phyloP scores from a whole-genome alignment of 2,797 vertebrate genomes.

The Enteromius trimaculatus region DNA sequence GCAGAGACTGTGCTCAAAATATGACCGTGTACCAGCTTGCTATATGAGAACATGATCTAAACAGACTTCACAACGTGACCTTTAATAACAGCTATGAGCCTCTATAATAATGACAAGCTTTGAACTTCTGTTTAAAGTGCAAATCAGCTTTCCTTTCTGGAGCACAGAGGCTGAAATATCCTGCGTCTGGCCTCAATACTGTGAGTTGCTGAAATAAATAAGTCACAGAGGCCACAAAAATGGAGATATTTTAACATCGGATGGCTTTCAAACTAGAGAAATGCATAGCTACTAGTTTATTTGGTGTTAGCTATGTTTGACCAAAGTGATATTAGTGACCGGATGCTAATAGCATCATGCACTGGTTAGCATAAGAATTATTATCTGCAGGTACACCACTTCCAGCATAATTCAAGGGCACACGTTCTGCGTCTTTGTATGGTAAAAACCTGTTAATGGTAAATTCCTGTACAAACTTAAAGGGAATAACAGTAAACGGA shows the following conservation, averaged over 20 bases:
- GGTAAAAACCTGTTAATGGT: too few relatives aligned
- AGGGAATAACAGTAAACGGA: too few relatives aligned
- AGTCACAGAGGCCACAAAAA: neutral
- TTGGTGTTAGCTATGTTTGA: neutral
- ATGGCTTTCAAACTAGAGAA: neutral
- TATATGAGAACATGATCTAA: neutral
- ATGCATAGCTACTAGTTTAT: neutral
- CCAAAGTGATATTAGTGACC: neutral
- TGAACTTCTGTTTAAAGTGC: conserved; percentile 14
- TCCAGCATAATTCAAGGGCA: neutral
- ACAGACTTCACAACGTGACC: neutral
- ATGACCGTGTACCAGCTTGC: neutral
- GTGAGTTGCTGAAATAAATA: neutral
- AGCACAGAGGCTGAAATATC: neutral
- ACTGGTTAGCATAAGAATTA: neutral
- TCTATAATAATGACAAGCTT: neutral
- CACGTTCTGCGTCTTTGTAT: neutral
- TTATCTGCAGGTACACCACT: too few relatives aligned
- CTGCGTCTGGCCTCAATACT: neutral
- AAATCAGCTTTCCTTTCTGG: conserved; percentile 22
- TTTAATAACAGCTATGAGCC: neutral
- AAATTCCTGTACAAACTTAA: too few relatives aligned
- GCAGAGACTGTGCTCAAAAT: neutral
- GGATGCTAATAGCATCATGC: neutral
- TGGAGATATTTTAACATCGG: neutral